These are phyloP conservation scores for Arenicola marina DNA, from an alignment of 2,888 invertebrate genomes.

Conservation along the genomic window DNA sequence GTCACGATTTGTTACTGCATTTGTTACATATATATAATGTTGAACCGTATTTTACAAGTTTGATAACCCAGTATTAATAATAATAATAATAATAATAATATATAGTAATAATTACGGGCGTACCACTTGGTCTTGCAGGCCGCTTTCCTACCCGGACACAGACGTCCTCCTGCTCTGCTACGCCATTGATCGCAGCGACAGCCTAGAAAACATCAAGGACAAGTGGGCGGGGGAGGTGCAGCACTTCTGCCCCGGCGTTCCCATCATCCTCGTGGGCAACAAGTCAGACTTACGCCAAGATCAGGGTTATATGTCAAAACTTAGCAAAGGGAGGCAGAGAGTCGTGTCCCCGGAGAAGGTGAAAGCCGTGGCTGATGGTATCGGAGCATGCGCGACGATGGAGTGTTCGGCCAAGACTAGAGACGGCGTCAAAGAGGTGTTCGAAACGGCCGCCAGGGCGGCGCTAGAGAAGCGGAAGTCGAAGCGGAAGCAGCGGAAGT, in stretches of 20 bases:
- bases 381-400: conserved; percentile 21
- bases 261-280: conserved; percentile 30
- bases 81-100: too few species aligned
- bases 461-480: conserved; percentile 18
- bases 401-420: conserved; percentile 35
- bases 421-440: conserved; percentile 30
- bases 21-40: too few species aligned
- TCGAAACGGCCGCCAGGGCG: conserved; percentile 31
- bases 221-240: conserved; percentile 27
- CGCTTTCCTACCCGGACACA: conserved; percentile 31
- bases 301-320: neutral
- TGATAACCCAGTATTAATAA: too few species aligned
- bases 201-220: conserved; percentile 24
- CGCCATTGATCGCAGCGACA: conserved; percentile 26
- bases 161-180: conserved; percentile 29
- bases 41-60: too few species aligned
- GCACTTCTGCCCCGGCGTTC: conserved; percentile 23
- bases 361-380: conserved; percentile 16
- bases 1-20: too few species aligned
- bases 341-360: conserved; percentile 17
- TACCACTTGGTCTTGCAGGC: conserved; percentile 17
- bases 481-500: neutral
- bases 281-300: conserved; percentile 27
- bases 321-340: conserved; percentile 10
- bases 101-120: too few species aligned